Percentiles rank a stretch among this genome's conserved stretches.
Evolutionary conservation across 2,888 invertebrate genomes (phyloP).

Genomic region (Petrolisthes manimaculis): DNA sequence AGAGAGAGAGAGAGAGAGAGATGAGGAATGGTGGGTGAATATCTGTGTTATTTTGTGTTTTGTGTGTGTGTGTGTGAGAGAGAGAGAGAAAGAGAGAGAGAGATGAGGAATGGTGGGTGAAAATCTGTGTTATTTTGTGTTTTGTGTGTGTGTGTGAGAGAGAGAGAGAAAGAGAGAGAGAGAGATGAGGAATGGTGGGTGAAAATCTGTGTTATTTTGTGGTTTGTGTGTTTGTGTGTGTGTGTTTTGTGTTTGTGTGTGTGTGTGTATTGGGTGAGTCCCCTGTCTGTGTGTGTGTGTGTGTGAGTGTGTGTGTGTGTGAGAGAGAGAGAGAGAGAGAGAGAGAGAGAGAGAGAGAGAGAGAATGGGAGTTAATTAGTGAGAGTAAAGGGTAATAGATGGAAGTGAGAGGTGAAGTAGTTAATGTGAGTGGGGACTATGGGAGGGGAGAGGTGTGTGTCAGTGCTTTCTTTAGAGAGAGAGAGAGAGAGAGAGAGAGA

Average conservation of each 20-base stretch:
- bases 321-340: background rate
- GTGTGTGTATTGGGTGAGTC: no score
- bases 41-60: background rate
- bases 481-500: no score
- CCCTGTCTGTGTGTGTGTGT: no score
- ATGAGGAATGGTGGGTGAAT: background rate
- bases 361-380: background rate
- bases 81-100: no score
- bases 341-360: background rate
- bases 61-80: no score
- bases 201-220: background rate
- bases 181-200: background rate
- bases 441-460: background rate
- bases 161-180: no score
- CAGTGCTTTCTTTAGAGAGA: background rate
- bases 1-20: constrained; percentile 20
- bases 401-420: background rate
- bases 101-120: no score
- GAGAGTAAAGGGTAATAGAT: background rate
- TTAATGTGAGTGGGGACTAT: background rate
- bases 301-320: background rate
- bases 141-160: no score
- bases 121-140: no score
- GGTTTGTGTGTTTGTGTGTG: no score
- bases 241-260: no score